Evolutionary conservation across 64 coral and sea anemone species (phyloP), one percentile per base, ranked within the genome.

Genomic region (Montipora efflorescens): DNA sequence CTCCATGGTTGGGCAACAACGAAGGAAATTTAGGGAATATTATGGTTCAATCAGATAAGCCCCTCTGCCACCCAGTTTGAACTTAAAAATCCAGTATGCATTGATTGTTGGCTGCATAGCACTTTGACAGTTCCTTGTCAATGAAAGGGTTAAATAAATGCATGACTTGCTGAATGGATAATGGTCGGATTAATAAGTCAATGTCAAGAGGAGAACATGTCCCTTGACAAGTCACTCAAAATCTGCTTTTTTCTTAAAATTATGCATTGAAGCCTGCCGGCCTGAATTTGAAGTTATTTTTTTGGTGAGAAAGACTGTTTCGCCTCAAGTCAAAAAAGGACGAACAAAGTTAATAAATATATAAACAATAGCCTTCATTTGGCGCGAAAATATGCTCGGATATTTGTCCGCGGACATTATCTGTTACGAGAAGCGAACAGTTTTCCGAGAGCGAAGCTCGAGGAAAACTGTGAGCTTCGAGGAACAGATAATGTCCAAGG

Each of bases 1-100:
- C 79, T 98, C 97, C 97, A 98, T 98, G 12, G 20, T 62, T 16
- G 9, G 19, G 18, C 3, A 14, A 64, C 61, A 12, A 3, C 14
- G 1, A 12, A 6, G 53, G 1, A 57, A 57, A 15, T 15, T 12
- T 16, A 64, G 3, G 0, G 61, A 14, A 12, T 14, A 1, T 19
- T 64, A 64, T 64, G 61, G 0, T 64, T 12, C 61, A 12, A 19
- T 64, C 14, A 64, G 11, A 64, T 64, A 4, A 64, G 61, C 61
- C 14, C 8, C 8, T 2, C 15, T 1, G 81, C 23, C n/a, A 14
- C 2, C 25, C 58, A 59, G 22, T 83, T 61, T 16, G 18, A 19
- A 19, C 8, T 22, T 7, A 14, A 48, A 10, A 18, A 4, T 6
- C 18, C 1, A 48, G 36, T 13, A 44, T 62, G 13, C 20, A 5